Percentiles rank a stretch among this genome's conserved stretches.
Conservation (phyloP, 1,140 invertebrate genomes). For the Bursaphelenchus mucronatus region DNA sequence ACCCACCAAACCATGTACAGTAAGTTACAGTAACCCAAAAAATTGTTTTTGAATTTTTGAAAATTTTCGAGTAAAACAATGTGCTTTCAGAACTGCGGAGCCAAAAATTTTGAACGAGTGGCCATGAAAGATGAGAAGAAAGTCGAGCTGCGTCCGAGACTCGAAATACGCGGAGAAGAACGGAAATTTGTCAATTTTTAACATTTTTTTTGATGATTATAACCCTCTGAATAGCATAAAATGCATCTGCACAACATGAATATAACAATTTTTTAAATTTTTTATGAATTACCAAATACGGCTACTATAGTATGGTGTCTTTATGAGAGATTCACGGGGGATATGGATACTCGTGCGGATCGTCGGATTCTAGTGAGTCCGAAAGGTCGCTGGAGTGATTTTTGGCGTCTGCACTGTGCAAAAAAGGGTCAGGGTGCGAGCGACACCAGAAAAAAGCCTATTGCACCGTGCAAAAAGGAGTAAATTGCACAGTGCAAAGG, state of each 20-base stretch:
- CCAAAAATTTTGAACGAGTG: conserved; percentile 43
- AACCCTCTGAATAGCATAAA: not conserved
- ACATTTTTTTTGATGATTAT: conserved; percentile 1
- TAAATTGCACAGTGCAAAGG: too few relatives aligned
- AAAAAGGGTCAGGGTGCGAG: too few relatives aligned
- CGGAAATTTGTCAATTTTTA: conserved; percentile 36
- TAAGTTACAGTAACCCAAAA: conserved; percentile 23
- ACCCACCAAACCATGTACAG: conserved; percentile 44
- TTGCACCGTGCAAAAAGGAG: too few relatives aligned
- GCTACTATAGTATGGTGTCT: too few relatives aligned
- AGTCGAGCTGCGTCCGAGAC: conserved; percentile 37
- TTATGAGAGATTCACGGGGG: too few relatives aligned
- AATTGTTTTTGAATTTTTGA: conserved; percentile 5
- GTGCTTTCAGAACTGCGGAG: conserved; percentile 35
- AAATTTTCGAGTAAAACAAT: conserved; percentile 14
- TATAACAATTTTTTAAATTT: too few relatives aligned
- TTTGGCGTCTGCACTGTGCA: too few relatives aligned
- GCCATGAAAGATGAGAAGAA: conserved; percentile 54
- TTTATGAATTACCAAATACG: too few relatives aligned
- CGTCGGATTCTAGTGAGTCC: too few relatives aligned
- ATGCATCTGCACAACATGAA: not conserved
- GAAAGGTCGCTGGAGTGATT: too few relatives aligned
- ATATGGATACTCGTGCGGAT: too few relatives aligned
- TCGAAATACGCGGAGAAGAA: conserved; percentile 46
- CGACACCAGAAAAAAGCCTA: too few relatives aligned